Evolutionary conservation across 2,888 invertebrate species (phyloP), one percentile per base, ranked within the genome.

Genomic region (Cepaea hortensis): DNA sequence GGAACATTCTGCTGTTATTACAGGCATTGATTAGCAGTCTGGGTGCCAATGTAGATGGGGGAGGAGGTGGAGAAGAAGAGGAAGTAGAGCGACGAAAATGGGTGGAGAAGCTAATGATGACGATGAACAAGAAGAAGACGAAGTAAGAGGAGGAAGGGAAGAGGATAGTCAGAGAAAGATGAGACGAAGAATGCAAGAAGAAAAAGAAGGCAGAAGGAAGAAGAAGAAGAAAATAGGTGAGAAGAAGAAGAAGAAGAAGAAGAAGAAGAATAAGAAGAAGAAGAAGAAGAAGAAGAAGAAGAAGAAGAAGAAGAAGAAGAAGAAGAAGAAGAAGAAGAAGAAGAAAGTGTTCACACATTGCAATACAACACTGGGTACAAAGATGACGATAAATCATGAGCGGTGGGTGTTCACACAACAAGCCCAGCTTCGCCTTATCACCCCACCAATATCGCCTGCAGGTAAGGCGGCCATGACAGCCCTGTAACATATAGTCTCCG

Each of bases 231-330:
- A 55, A 50, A 55, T 46, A 48, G 48, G 48, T 5, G 48, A 18
- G 55, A 55, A 79, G 79, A 79, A 55, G 55, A 55, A 9, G 79
- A 79, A 55, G 55, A 15, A 79, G 79, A 81, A 35, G 65, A 65
- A 81, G 65, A 81, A 2, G 46, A 50, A 35, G 81, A 48, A 35
- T 3, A 65, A 35, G 68, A 23, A 46, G 62, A 18, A 68, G 20
- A 65, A 62, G 81, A 62, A 65, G n/a, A 65, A 62, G 81, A 62
- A 65, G n/a, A 35, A 81, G 65, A 81, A 65, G 55, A 48, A 65
- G 65, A 35, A 23, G 81, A 81, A 35, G 65, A 65, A 81, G 65
- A 81, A n/a, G 23, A 35, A 81, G 81, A 81, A 35, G 65, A 65
- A 65, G 65, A 81, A 55, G 55, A 55, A 55, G 55, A 55, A 55